phyloP scores from a whole-genome alignment of 2,888 invertebrate genomes.

The Coremacera marginata region DNA sequence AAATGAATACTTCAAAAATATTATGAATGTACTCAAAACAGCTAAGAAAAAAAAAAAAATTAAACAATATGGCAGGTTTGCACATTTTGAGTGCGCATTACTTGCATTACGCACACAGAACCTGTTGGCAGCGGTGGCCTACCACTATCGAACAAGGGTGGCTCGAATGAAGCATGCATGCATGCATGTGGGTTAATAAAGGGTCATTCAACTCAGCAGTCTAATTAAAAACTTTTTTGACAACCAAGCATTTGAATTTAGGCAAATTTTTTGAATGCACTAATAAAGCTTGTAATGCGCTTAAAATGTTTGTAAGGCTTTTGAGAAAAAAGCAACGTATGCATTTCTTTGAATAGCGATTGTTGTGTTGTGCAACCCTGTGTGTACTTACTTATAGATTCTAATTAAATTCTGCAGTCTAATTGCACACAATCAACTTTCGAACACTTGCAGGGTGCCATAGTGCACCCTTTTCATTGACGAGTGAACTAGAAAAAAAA shows the following conservation, averaged over 20 bases:
- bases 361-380: neutral
- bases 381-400: neutral
- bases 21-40: neutral
- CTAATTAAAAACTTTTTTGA: slow-evolving; percentile 8
- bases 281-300: neutral
- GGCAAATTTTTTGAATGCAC: neutral
- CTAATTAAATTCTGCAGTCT: neutral
- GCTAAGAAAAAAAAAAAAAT: neutral
- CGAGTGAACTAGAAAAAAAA: too few species aligned
- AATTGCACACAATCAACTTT: slow-evolving; percentile 13
- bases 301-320: neutral
- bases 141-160: neutral
- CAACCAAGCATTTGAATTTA: neutral
- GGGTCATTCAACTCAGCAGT: slow-evolving; percentile 16
- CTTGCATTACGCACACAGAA: neutral
- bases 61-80: neutral
- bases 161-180: neutral
- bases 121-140: neutral
- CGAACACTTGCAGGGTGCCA: neutral
- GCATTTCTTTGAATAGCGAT: neutral
- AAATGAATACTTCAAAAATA: slow-evolving; percentile 8
- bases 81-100: neutral
- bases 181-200: slow-evolving; percentile 9
- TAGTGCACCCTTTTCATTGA: too few species aligned
- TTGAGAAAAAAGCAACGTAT: neutral